phyloP scores from a whole-genome alignment of 1,140 invertebrate genomes.

The Vanessa atalanta region DNA sequence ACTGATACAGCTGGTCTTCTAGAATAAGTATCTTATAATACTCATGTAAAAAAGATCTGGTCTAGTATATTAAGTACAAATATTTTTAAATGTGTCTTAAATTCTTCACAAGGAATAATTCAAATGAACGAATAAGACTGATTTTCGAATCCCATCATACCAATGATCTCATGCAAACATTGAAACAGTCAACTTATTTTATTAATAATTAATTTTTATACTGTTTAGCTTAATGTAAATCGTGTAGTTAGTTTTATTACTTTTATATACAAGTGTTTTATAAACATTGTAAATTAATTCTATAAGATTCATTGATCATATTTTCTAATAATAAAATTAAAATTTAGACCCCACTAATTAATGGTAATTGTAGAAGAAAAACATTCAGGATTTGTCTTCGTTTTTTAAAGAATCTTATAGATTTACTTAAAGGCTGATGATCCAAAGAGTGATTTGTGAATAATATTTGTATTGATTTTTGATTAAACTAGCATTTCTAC shows the following conservation, averaged over 20 bases:
- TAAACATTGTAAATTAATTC: constrained; percentile 38
- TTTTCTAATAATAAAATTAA: constrained; percentile 6
- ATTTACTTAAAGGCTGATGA: constrained; percentile 72
- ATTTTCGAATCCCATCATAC: constrained; percentile 41
- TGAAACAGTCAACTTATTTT: constrained; percentile 20
- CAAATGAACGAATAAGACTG: constrained; percentile 40
- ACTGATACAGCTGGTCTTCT: constrained; percentile 3
- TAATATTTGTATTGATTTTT: constrained; percentile 43
- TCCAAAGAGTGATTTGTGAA: constrained; percentile 70
- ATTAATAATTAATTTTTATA: constrained; percentile 24
- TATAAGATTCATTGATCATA: constrained; percentile 25
- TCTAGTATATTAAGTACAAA: constrained; percentile 22
- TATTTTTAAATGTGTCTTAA: constrained; percentile 9
- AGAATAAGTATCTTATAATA: constrained; percentile 23
- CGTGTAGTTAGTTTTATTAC: constrained; percentile 37
- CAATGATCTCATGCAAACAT: constrained; percentile 41
- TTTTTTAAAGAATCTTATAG: constrained; percentile 47
- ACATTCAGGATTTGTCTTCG: constrained; percentile 35
- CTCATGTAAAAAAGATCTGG: constrained; percentile 21
- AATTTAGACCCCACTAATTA: constrained; percentile 31
- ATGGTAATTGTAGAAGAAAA: constrained; percentile 35
- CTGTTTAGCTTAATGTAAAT: constrained; percentile 25
- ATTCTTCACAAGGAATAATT: constrained; percentile 4
- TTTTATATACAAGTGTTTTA: constrained; percentile 34
- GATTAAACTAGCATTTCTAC: constrained; percentile 20